Conservation (phyloP, 2,113 vertebrate species). For the Nothocercus nigrocapillus region DNA sequence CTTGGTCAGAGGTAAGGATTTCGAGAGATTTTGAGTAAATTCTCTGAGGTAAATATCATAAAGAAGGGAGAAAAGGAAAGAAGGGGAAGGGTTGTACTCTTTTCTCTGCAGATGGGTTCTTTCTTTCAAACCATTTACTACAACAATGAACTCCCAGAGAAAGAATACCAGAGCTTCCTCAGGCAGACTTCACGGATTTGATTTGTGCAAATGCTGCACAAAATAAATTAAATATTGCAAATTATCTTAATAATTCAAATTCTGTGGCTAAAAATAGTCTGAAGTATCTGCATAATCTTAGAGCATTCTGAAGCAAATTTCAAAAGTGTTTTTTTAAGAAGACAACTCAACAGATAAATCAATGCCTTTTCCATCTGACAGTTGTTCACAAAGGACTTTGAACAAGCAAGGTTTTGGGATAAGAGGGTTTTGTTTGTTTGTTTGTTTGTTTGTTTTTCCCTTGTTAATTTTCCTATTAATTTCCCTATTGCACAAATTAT, state of each 20-base stretch:
- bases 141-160: not conserved
- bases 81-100: not conserved
- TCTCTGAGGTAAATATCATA: too few relatives aligned
- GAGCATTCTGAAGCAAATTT: constrained; percentile 29
- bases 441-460: too few relatives aligned
- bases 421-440: not conserved
- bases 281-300: constrained; percentile 18
- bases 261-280: constrained; percentile 39
- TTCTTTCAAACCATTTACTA: not conserved
- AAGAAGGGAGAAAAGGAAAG: not conserved
- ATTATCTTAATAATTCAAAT: constrained; percentile 52
- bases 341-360: not conserved
- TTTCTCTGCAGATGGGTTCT: not conserved
- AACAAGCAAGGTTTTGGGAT: not conserved
- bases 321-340: not conserved
- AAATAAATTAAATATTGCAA: constrained; percentile 52
- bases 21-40: too few relatives aligned
- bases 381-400: not conserved
- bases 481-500: not conserved
- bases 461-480: not conserved
- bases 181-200: not conserved
- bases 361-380: not conserved
- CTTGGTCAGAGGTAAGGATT: too few relatives aligned
- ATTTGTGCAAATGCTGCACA: constrained; percentile 50
- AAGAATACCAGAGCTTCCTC: not conserved